Percentiles rank a stretch among this genome's conserved stretches.
Evolutionary conservation across 2,797 vertebrate species (phyloP).

Genomic region (Fringilla coelebs): DNA sequence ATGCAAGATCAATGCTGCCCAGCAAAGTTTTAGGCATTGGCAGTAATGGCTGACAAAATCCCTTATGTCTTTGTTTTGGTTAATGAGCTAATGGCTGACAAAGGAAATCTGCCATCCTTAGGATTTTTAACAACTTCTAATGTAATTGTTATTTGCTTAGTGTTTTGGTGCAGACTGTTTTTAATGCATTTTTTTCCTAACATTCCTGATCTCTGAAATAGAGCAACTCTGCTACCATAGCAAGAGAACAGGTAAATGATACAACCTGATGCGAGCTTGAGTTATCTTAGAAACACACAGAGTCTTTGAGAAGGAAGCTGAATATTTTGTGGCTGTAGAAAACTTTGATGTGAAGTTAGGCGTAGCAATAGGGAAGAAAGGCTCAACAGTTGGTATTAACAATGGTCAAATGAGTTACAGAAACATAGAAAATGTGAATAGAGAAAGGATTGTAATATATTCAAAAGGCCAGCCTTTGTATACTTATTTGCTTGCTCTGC

Average conservation of each 20-base stretch:
- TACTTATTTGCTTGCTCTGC: not conserved
- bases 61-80: not conserved
- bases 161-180: not conserved
- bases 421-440: not conserved
- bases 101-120: not conserved
- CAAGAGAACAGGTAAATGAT: not conserved
- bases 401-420: not conserved
- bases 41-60: not conserved
- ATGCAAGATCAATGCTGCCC: not conserved
- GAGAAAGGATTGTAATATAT: not conserved
- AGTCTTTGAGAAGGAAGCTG: not conserved
- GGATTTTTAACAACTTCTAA: not conserved
- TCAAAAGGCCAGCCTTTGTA: not conserved
- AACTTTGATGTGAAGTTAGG: not conserved
- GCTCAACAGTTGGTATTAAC: not conserved
- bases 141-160: not conserved
- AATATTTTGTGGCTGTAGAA: not conserved
- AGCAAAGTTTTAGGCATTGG: not conserved
- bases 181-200: not conserved
- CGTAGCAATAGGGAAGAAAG: not conserved
- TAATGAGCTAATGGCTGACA: not conserved
- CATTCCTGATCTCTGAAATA: not conserved
- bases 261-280: not conserved
- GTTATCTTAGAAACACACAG: not conserved
- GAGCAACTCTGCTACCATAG: not conserved